Conservation (phyloP, 2,888 invertebrate genomes). For the Hyposoter didymator region DNA sequence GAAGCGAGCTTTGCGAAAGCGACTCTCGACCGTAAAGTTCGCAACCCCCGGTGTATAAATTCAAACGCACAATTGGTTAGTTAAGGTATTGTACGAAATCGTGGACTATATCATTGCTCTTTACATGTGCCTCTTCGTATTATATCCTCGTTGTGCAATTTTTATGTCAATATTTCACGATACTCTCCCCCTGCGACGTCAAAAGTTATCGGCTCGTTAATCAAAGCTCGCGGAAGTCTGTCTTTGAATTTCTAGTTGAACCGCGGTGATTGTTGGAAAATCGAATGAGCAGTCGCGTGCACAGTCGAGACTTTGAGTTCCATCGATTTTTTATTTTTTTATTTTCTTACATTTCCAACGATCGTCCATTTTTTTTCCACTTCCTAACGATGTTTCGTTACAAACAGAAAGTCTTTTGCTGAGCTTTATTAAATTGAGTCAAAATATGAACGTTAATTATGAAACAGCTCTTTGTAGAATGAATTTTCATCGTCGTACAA, state of each 20-base stretch:
- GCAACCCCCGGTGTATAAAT: constrained; percentile 74
- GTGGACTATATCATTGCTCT: constrained; percentile 37
- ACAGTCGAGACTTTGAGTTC: no score
- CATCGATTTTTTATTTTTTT: no score
- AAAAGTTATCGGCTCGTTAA: constrained; percentile 15
- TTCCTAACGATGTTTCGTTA: neutral
- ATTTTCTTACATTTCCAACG: neutral
- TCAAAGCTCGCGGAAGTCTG: neutral
- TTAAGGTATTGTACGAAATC: constrained; percentile 69
- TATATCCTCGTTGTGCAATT: constrained; percentile 26
- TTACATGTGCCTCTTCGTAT: constrained; percentile 29
- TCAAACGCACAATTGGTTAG: constrained; percentile 77
- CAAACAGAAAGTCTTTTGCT: neutral
- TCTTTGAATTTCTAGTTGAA: neutral
- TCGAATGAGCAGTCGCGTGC: neutral
- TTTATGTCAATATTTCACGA: constrained; percentile 14
- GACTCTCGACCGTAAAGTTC: constrained; percentile 66
- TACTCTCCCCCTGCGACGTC: neutral
- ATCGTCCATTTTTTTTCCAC: neutral
- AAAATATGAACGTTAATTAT: constrained; percentile 9
- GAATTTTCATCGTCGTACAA: constrained; percentile 3
- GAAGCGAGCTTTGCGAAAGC: constrained; percentile 47
- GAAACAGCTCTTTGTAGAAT: neutral
- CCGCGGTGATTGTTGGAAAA: neutral
- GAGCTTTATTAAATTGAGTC: neutral